Percentiles rank a stretch among this genome's conserved stretches.
Evolutionary conservation across 1,140 invertebrate species (phyloP).

Genomic region (Gerris buenoi): DNA sequence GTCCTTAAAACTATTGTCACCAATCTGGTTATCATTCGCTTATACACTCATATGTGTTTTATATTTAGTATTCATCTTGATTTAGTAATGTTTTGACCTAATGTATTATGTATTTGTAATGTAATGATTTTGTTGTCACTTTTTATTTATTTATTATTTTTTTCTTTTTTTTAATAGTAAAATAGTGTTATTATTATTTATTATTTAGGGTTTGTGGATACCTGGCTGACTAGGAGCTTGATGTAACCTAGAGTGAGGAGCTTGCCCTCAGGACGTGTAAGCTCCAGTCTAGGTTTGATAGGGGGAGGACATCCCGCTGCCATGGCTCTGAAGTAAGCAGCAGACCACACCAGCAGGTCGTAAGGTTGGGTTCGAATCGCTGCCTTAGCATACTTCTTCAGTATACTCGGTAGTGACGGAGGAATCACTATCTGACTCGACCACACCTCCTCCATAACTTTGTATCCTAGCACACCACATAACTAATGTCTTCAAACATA

Average conservation of each 20-base stretch:
- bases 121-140: no score
- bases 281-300: slow-evolving; percentile 60
- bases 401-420: slow-evolving; percentile 57
- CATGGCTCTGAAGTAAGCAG: slow-evolving; percentile 54
- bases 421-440: slow-evolving; percentile 52
- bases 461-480: no score
- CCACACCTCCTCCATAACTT: no score
- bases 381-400: slow-evolving; percentile 75
- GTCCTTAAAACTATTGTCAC: no score
- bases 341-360: slow-evolving; percentile 69
- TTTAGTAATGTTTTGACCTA: no score
- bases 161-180: neutral
- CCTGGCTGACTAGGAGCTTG: slow-evolving; percentile 55
- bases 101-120: no score
- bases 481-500: no score
- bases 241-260: slow-evolving; percentile 63
- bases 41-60: no score
- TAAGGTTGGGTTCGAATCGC: slow-evolving; percentile 75
- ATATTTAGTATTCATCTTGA: no score
- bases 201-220: no score
- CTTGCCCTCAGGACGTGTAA: slow-evolving; percentile 39
- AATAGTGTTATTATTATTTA: neutral
- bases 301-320: slow-evolving; percentile 45
- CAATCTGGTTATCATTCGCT: no score
- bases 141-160: neutral